Conservation (phyloP, 2,797 vertebrate genomes). For the Aphelocoma californica region DNA sequence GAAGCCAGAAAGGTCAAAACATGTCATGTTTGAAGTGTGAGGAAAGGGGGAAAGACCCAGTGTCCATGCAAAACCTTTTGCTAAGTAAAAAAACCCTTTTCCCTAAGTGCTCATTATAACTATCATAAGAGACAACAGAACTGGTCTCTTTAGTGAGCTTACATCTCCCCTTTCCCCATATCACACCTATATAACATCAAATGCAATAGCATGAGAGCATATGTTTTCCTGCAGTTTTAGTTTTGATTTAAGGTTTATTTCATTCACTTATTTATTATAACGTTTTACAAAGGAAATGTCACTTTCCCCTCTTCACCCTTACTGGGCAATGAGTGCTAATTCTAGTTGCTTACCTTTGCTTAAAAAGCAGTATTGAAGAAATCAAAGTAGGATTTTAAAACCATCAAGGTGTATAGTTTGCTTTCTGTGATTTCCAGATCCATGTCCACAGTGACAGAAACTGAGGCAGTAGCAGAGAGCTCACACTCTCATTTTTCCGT, state of each 20-base stretch:
- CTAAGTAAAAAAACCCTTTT: accelerated
- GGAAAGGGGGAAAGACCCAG: not conserved
- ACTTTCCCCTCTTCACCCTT: not conserved
- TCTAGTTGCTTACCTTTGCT: not conserved
- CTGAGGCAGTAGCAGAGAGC: not conserved
- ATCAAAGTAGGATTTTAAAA: not conserved
- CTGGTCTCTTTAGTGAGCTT: accelerated
- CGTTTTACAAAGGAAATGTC: not conserved
- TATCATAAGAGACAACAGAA: not conserved
- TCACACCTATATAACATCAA: not conserved
- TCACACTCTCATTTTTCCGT: not conserved
- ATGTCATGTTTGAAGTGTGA: not conserved
- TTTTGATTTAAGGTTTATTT: not conserved
- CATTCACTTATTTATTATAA: not conserved
- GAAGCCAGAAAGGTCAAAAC: accelerated
- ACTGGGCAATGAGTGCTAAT: not conserved
- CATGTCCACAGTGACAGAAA: not conserved
- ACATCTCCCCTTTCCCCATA: not conserved
- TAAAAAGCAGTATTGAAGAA: not conserved
- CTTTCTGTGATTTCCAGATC: not conserved
- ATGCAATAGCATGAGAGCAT: not conserved
- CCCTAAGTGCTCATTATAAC: not conserved
- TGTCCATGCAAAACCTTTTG: not conserved
- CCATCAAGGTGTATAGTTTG: not conserved
- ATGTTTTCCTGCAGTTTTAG: not conserved